Percentiles rank a stretch among this genome's conserved stretches.
phyloP scores from a whole-genome alignment of 2,113 vertebrate species.

The Smithornis capensis region DNA sequence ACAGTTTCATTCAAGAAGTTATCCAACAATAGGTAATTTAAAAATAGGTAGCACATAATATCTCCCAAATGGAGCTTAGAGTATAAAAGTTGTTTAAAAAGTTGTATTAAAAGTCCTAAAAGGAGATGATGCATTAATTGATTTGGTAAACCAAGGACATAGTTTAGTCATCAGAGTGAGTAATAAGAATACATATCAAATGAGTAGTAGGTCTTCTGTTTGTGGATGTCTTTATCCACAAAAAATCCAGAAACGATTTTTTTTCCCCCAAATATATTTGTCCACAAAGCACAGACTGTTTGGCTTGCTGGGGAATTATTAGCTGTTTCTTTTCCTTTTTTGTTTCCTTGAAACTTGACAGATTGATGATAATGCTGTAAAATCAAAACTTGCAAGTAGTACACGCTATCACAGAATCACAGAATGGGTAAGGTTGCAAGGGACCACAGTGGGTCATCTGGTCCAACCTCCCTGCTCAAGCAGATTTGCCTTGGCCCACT shows the following conservation, averaged over 20 bases:
- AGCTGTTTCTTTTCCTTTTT: background rate
- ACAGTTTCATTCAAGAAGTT: background rate
- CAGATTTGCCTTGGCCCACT: background rate
- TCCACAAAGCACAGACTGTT: background rate
- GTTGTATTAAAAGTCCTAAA: background rate
- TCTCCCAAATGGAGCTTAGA: background rate
- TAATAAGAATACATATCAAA: background rate
- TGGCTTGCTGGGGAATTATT: background rate
- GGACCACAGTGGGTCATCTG: background rate
- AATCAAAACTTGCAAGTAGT: background rate
- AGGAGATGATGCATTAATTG: background rate
- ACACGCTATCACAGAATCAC: background rate
- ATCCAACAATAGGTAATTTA: background rate
- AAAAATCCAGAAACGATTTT: background rate
- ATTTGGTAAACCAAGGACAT: background rate
- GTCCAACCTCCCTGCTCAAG: background rate
- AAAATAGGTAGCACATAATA: background rate
- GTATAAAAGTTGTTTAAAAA: background rate
- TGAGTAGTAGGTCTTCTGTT: background rate
- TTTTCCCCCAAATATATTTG: background rate
- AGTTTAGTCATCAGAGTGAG: background rate
- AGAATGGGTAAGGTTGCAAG: background rate
- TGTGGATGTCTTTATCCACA: background rate
- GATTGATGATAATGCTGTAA: background rate
- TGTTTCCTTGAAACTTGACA: background rate